phyloP scores from a whole-genome alignment of 2,888 invertebrate species.

The Ectemnius continuus region DNA sequence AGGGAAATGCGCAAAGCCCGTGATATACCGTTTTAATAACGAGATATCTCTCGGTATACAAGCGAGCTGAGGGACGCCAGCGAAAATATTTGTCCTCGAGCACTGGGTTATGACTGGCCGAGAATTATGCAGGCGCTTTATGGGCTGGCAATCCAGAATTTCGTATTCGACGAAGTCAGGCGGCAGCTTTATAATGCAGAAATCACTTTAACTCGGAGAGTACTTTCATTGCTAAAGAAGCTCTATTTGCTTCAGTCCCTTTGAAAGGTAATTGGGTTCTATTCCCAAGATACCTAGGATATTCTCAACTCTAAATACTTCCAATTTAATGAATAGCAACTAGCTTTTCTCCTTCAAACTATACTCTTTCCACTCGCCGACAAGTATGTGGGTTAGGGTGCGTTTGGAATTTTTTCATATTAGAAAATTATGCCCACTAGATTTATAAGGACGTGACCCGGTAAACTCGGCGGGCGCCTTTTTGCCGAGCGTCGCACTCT shows the following conservation, averaged over 20 bases:
- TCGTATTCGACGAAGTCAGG: conserved; percentile 34
- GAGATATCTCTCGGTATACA: conserved; percentile 17
- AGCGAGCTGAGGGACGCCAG: conserved; percentile 17
- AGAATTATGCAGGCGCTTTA: conserved; percentile 47
- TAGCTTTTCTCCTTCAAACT: conserved; percentile 21
- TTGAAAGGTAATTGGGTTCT: conserved; percentile 36
- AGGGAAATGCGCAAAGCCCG: neutral
- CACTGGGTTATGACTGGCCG: conserved; percentile 32
- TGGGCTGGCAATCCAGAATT: conserved; percentile 37
- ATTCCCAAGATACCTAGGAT: conserved; percentile 26
- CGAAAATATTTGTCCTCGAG: conserved; percentile 48
- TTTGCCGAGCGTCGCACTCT: neutral
- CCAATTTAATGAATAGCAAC: conserved; percentile 52
- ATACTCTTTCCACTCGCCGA: conserved; percentile 4
- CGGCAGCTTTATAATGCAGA: conserved; percentile 41
- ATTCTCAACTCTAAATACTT: conserved; percentile 61
- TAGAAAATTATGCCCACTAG: conserved; percentile 69
- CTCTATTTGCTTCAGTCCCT: conserved; percentile 43
- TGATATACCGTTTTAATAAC: conserved; percentile 47
- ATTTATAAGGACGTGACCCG: conserved; percentile 65
- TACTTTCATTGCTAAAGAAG: conserved; percentile 26
- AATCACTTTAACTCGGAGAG: conserved; percentile 47
- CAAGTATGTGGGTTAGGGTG: conserved; percentile 47
- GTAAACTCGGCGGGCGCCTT: conserved; percentile 62
- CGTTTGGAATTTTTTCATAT: conserved; percentile 67